Evolutionary conservation across 2,888 invertebrate species (phyloP), one percentile per base, ranked within the genome.

Genomic region (Nezara viridula): DNA sequence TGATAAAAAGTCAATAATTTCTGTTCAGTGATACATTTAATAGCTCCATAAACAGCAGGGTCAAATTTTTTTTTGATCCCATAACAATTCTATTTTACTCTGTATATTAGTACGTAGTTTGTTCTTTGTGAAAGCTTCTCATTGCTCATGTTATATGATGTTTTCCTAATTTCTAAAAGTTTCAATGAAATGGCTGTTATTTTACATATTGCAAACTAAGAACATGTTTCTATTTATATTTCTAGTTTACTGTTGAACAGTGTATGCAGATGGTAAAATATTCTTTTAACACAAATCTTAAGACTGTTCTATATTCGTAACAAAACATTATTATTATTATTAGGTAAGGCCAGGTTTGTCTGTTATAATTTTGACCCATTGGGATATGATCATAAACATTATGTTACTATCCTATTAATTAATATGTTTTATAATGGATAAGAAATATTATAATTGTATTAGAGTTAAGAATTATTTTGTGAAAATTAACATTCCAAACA

Each of bases 401-500:
- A 32, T 66, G 32, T 27, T 14, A 27, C 14, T 60, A 6, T 66
- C 4, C 0, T 66, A 32, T 66, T 32, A 12, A 66, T 32, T 66
- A 7, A 66, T 66, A 66, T 0, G 7, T 32, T 9, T 32, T 66
- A 32, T 32, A 19, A 66, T 66, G 0, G 3, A 66, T 66, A 32
- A 66, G 66, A 32, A 66, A 32, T 32, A 7, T 16, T 66, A 27
- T 66, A 32, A 66, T 5, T 66, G 6, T 66, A 66, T 60, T 60
- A 60, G 12, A 32, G 66, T 66, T 66, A 66, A 32, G 66, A 66
- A 32, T 32, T 66, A 66, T 66, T 27, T 60, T 66, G 32, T 66
- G 32, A 66, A 66, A 66, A 66, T 66, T 32, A 32, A 66, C 66
- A 66, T 66, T 66, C 66, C 66, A 66, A 66, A 6, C 32, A 32